Evolutionary conservation across 2,797 vertebrate species (phyloP), one percentile per base, ranked within the genome.

Genomic region (Rhynchonycteris naso): DNA sequence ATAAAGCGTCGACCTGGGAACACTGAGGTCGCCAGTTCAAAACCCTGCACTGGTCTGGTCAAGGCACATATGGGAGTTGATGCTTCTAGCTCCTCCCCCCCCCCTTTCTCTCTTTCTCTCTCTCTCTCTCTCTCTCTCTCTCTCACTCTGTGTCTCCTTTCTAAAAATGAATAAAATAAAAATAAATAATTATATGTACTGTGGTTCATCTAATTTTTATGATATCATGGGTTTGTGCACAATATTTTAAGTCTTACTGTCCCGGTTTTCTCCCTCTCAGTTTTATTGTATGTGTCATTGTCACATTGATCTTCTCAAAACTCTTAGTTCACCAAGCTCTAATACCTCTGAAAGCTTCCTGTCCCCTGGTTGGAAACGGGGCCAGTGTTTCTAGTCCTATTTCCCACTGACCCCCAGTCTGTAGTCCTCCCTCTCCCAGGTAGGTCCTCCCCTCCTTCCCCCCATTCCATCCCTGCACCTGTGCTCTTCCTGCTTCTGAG

Each of bases 391-490:
- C 43, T 33, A 33, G 47, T 22, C 6, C 4, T 38, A 22, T 43
- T 81, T 63, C 18, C 21, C 87, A 21, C 8, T 0, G 18, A 52
- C 28, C 16, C 35, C n/a, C 8, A 30, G 1, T 7, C 38, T 13
- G 2, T 18, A 1, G 11, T 78, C 18, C 35, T 71, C 3, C 0
- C 35, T 52, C 59, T 74, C 6, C 38, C 4, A 0, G 33, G 16
- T 4, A 21, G 14, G 3, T 26, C 47, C 81, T 68, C 22, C 54
- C 4, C 19, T 18, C 61, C 28, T 19, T n/a, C 18, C 18, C 47
- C 2, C 3, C 19, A 0, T 8, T 22, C 30, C 13, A 0, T 12
- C 4, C 59, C 3, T 33, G 15, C 2, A 24, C 22, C 0, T 11
- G 1, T 3, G 14, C 2, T 50, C 43, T 86, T 88, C 61, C 22